Evolutionary conservation across 2,797 vertebrate species (phyloP), one percentile per base, ranked within the genome.

Genomic region (Sebastes jordani): DNA sequence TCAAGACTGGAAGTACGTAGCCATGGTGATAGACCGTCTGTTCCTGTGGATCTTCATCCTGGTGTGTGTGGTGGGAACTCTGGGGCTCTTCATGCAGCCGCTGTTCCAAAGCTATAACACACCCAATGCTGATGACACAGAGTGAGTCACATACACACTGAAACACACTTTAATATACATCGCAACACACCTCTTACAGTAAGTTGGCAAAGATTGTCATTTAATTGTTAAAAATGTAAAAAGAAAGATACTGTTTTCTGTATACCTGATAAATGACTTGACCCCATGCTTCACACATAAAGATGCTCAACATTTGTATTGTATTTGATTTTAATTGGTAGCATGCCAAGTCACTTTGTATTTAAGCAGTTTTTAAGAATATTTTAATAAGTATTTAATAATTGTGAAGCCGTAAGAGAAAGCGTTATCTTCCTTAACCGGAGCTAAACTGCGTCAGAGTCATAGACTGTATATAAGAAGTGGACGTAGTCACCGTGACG

Each of bases 1-100:
- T 14, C 92, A 97, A 78, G 96, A 97, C 93, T 97, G 96, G 96
- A 96, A 97, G 80, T 97, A 96, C 1, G 95, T 96, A 1, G 96
- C 95, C 38, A 96, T 97, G 96, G 96, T 97, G 82, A 96, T 97
- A 16, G 96, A 97, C 86, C 95, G 96, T 13, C 92, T 97, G 69
- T 97, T 97, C 74, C 91, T 97, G 69, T 97, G 96, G 95, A 95
- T 96, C 91, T 97, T 97, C 86, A 95, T 96, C 86, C 85, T 96
- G 87, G 96, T 96, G 83, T 97, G 96, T 88, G 91, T 97, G 74
- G 86, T 92, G 62, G 96, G 96, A 84, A 97, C 96, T 5, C 88
- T 97, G 62, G 96, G 96, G 46, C 95, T 97, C 68, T 97, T 96
- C 88, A 94, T 96, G 89, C 96, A 96, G 89, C 96, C 96, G 1